These are phyloP conservation scores for Schizothorax lantsangensis DNA, from an alignment of 2,797 vertebrate genomes.

Conservation along the genomic window DNA sequence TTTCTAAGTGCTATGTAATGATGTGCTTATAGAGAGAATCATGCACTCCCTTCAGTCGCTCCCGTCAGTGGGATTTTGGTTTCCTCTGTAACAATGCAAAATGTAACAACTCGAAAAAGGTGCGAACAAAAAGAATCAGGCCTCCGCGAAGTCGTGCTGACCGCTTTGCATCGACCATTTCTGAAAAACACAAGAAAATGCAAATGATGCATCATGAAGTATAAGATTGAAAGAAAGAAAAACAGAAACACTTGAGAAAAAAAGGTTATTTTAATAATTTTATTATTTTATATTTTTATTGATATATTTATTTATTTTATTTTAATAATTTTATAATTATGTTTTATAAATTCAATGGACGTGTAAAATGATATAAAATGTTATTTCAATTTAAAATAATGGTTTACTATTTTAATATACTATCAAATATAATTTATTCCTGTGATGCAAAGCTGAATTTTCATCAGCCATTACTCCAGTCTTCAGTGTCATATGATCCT, in stretches of 20 bases:
- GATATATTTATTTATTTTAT: too few species aligned
- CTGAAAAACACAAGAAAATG: conserved; percentile 25
- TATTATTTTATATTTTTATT: neutral
- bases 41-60: conserved; percentile 43
- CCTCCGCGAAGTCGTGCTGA: conserved; percentile 14
- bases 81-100: conserved; percentile 30
- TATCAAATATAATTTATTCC: too few species aligned
- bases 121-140: conserved; percentile 15
- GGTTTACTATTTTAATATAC: too few species aligned
- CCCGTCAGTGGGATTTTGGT: conserved; percentile 49
- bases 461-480: neutral
- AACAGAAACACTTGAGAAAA: neutral
- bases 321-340: neutral
- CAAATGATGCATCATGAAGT: neutral
- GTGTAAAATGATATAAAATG: neutral
- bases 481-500: too few species aligned
- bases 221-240: neutral
- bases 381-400: too few species aligned
- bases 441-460: too few species aligned
- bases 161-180: neutral
- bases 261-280: neutral
- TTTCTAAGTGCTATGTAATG: conserved; percentile 53
- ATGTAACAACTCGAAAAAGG: conserved; percentile 44
- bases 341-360: neutral
- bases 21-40: conserved; percentile 58